Evolutionary conservation across 1,140 invertebrate genomes (phyloP).

Genomic region (Tetramorium simillimum): DNA sequence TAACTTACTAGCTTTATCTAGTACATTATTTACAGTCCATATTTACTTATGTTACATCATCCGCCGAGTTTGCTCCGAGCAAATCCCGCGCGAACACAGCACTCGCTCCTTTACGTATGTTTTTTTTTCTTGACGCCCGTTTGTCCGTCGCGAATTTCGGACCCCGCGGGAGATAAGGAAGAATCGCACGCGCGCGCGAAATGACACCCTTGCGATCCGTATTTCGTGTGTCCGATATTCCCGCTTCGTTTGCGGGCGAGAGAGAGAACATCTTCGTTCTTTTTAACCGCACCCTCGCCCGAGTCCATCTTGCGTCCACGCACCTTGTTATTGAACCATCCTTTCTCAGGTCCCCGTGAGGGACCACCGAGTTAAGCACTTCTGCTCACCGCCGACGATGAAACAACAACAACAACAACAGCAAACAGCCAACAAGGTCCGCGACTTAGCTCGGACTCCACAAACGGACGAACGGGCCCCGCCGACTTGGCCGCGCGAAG

Average conservation of each 20-base stretch:
- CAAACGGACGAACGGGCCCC: constrained; percentile 45
- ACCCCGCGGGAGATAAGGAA: constrained; percentile 1
- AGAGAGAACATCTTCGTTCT: constrained; percentile 17
- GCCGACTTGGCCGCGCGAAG: constrained; percentile 29
- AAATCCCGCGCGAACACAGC: constrained; percentile 80
- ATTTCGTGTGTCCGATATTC: constrained; percentile 32
- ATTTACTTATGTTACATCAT: constrained; percentile 86
- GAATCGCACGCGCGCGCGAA: constrained; percentile 21
- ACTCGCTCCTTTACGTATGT: constrained; percentile 61
- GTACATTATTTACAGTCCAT: constrained; percentile 86
- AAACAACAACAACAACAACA: constrained; percentile 55
- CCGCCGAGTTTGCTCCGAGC: constrained; percentile 79
- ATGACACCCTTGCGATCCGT: neutral
- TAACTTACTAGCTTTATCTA: constrained; percentile 85
- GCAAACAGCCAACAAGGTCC: constrained; percentile 49
- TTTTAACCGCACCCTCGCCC: constrained; percentile 2
- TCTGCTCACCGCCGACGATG: constrained; percentile 31
- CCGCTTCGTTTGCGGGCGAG: neutral
- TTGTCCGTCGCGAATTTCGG: constrained; percentile 56
- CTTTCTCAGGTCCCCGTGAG: neutral
- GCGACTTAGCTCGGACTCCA: constrained; percentile 1
- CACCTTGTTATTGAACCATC: constrained; percentile 40
- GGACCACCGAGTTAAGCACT: constrained; percentile 23
- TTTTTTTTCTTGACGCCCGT: constrained; percentile 59
- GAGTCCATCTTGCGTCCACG: constrained; percentile 18